Evolutionary conservation across 2,888 invertebrate species (phyloP).

Genomic region (Myathropa florea): DNA sequence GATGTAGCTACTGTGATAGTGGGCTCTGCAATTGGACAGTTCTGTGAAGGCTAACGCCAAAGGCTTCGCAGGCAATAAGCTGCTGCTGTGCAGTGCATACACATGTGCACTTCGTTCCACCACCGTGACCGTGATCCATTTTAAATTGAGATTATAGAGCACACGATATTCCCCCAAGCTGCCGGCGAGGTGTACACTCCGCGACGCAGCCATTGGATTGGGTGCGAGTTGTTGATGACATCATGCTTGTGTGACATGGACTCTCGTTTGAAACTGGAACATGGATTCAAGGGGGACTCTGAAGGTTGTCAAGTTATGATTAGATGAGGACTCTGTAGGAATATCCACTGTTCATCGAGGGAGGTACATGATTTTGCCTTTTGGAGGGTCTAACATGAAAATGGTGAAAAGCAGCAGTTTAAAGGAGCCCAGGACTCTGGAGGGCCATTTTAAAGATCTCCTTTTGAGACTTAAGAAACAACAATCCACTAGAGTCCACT

Average conservation of each 20-base stretch:
- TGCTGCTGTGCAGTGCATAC: constrained; percentile 24
- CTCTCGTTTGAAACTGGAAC: too few species aligned
- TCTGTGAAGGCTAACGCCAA: constrained; percentile 66
- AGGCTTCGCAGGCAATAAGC: constrained; percentile 23
- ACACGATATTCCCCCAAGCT: constrained; percentile 27
- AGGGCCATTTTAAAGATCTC: too few species aligned
- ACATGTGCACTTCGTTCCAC: constrained; percentile 55
- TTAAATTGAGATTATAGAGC: constrained; percentile 62
- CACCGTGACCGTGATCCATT: constrained; percentile 69
- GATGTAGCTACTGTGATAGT: background rate
- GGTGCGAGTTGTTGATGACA: background rate
- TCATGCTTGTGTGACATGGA: background rate
- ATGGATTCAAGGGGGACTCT: background rate
- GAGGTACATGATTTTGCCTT: too few species aligned
- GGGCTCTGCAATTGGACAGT: constrained; percentile 31
- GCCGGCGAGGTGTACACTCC: constrained; percentile 2
- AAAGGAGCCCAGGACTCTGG: too few species aligned
- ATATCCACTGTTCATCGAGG: too few species aligned
- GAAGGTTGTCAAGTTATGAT: too few species aligned
- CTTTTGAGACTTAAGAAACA: too few species aligned
- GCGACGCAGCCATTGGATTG: background rate
- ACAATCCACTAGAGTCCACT: too few species aligned
- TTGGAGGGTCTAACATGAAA: too few species aligned
- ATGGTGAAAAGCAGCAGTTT: too few species aligned
- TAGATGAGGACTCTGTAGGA: too few species aligned